A percentile compares a stretch with the other conserved stretches of the same genome.
Conservation (phyloP, 2,113 vertebrate genomes). For the Vireo altiloquus region DNA sequence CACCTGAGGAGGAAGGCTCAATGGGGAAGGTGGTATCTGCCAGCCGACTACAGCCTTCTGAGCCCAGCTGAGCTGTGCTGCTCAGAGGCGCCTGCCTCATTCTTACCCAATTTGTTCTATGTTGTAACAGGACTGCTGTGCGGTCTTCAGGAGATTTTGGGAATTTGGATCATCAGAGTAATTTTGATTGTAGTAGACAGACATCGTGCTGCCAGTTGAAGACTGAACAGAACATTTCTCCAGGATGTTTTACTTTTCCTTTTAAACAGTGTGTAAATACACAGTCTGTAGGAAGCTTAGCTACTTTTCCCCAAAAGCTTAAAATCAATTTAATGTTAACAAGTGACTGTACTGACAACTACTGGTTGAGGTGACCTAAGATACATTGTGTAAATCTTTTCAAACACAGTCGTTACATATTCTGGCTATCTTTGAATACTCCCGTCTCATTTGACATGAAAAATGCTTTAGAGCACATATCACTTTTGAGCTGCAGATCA, state of each 20-base stretch:
- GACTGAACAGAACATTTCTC: background rate
- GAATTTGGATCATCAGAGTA: background rate
- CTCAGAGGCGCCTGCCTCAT: background rate
- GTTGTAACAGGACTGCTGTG: background rate
- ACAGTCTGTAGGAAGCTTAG: background rate
- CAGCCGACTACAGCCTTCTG: accelerated
- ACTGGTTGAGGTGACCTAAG: background rate
- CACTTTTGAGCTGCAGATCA: background rate
- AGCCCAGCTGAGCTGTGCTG: background rate
- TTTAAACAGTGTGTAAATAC: background rate
- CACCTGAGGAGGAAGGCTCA: background rate
- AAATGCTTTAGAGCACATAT: background rate
- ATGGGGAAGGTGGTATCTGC: constrained; percentile 46
- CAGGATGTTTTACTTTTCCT: background rate
- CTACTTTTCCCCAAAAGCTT: background rate
- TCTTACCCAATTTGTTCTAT: background rate
- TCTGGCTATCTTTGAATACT: background rate
- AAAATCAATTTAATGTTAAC: background rate
- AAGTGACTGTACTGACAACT: background rate
- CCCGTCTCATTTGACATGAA: background rate
- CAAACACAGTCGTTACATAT: background rate
- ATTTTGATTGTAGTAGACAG: background rate
- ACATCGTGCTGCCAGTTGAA: background rate
- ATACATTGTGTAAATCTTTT: background rate
- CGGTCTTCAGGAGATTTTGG: background rate